Base-by-base conservation (phyloP, 2,797 vertebrate species). In the Paedocypris micromegethes region DNA sequence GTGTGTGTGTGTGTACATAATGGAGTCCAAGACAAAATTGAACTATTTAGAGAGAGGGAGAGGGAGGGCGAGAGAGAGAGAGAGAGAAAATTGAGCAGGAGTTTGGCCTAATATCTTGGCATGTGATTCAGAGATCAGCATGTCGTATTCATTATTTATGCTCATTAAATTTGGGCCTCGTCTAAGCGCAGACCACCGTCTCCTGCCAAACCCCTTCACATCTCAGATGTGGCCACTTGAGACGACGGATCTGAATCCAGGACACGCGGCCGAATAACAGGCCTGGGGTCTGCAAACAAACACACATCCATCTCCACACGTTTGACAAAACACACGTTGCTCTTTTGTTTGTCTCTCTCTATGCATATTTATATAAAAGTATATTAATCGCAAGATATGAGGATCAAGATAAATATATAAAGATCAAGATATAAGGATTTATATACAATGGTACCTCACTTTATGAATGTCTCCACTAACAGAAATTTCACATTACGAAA, bases 141-240 rank as follows among this genome's bases (percentile, higher is more conserved):
- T 88, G 86, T 87, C 86, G 87, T 83, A 82, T 90, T 90, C 87
- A 91, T 91, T 91, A 91, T 91, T 90, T 88, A 91, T 91, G 89
- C 88, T 91, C 89, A 91, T 90, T 91, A 91, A 90, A 90, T 89
- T 87, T 81, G 85, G 86, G 88, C 85, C 86, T 90, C 87, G 81
- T 84, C 85, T 79, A 80, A 87, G 85, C 83, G 81, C 85, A 86
- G 85, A 83, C 85, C 88, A 86, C 86, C 88, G 89, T 86, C 85
- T 81, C 84, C 86, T 90, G 87, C 88, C 89, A 91, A 89, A 89
- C 81, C 85, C 84, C 87, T 85, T 88, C 86, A 86, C 84, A 64
- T 70, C 87, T 91, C 87, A 89, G 86, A 90, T 88, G 86, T 90
- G 86, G 87, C 88, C 89, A 89, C 88, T 90, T 87, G 89, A 90